These are phyloP conservation scores for Acleris cristana DNA, from an alignment of 2,888 invertebrate genomes.

Conservation along the genomic window DNA sequence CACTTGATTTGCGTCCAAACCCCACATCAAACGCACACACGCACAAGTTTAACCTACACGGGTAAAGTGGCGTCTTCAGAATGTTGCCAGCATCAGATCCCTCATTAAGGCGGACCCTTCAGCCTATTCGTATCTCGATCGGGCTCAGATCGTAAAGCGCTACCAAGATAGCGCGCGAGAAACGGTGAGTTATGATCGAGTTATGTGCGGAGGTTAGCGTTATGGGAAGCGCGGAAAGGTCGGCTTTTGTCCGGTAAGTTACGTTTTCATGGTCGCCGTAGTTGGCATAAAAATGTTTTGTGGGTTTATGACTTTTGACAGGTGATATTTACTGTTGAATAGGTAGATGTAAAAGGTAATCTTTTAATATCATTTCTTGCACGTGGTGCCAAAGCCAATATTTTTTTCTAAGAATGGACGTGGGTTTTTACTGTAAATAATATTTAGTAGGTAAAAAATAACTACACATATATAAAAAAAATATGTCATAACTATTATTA, in stretches of 20 bases:
- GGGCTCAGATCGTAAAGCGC: slow-evolving; percentile 31
- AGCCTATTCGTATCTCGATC: slow-evolving; percentile 31
- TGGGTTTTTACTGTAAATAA: no score
- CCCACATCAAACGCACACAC: slow-evolving; percentile 23
- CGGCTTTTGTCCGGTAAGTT: slow-evolving; percentile 33
- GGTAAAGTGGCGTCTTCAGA: slow-evolving; percentile 29
- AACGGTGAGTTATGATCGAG: slow-evolving; percentile 37
- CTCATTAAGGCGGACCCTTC: slow-evolving; percentile 55
- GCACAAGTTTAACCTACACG: slow-evolving; percentile 10
- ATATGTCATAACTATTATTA: no score
- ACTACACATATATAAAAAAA: no score
- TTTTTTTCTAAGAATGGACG: no score
- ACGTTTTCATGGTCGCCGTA: slow-evolving; percentile 10
- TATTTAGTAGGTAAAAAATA: no score
- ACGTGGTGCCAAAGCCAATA: no score
- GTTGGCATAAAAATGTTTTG: slow-evolving; percentile 3
- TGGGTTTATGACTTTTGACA: no score
- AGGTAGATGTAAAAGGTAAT: no score
- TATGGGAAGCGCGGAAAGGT: slow-evolving; percentile 29
- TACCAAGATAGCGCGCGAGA: slow-evolving; percentile 33
- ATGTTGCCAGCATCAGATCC: slow-evolving; percentile 47
- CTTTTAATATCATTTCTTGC: no score
- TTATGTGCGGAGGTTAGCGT: slow-evolving; percentile 32
- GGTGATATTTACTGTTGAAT: no score
- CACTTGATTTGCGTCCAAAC: slow-evolving; percentile 8